Conservation (phyloP, 2,797 vertebrate genomes). For the Discoglossus pictus region DNA sequence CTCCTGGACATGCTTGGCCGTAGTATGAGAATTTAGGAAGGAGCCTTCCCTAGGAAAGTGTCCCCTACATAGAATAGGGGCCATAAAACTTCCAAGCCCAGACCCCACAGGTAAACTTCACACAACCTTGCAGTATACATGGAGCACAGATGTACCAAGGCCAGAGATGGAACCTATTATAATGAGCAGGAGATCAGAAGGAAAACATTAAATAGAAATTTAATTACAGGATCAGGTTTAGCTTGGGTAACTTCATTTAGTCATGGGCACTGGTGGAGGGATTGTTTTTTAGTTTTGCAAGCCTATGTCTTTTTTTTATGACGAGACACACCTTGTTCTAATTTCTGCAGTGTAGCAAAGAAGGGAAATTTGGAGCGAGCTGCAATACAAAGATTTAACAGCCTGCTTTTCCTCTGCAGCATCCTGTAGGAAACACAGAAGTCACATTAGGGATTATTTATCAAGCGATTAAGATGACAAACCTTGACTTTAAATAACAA, state of each 20-base stretch:
- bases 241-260: constrained; percentile 29
- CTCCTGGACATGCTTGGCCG: constrained; percentile 12
- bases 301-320: constrained; percentile 6
- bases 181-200: constrained; percentile 42
- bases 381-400: no score
- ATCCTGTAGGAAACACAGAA: no score
- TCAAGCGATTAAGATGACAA: no score
- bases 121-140: constrained; percentile 39
- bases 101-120: constrained; percentile 48
- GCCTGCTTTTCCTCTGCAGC: no score
- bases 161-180: constrained; percentile 44
- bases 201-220: constrained; percentile 45
- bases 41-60: constrained; percentile 11
- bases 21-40: constrained; percentile 6
- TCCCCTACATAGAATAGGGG: constrained; percentile 32
- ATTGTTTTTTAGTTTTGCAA: constrained; percentile 41
- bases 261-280: constrained; percentile 11
- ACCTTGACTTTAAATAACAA: no score
- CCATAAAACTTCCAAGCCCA: constrained; percentile 21
- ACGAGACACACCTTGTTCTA: constrained; percentile 28
- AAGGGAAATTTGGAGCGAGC: background rate
- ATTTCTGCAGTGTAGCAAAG: constrained; percentile 21
- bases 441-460: no score
- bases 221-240: constrained; percentile 44
- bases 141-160: constrained; percentile 40